phyloP scores from a whole-genome alignment of 30 jellyfish, hydroid and myxozoan genomes.

The Catostylus mosaicus region DNA sequence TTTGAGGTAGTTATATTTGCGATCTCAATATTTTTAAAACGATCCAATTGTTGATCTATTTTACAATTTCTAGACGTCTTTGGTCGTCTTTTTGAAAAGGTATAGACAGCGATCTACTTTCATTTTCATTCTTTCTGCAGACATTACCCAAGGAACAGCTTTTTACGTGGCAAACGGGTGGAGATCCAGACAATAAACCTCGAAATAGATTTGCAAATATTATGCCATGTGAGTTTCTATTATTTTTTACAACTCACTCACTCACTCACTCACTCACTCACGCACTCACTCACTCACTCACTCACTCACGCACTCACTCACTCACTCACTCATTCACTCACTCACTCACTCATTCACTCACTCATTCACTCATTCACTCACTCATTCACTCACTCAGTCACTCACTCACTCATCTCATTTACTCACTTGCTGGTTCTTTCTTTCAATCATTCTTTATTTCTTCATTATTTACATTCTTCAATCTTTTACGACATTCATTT shows the following conservation, averaged over 20 bases:
- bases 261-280: background rate
- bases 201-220: constrained; percentile 76
- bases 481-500: background rate
- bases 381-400: background rate
- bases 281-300: background rate
- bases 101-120: no score
- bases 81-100: no score
- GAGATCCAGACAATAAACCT: constrained; percentile 30
- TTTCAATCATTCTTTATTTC: background rate
- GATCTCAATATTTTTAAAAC: no score
- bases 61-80: no score
- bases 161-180: constrained; percentile 69
- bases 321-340: background rate
- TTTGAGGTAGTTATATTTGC: constrained; percentile 25
- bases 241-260: background rate
- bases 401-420: background rate
- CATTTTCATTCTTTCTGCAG: constrained; percentile 4
- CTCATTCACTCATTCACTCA: background rate
- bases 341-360: background rate
- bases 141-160: constrained; percentile 52
- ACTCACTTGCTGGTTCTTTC: background rate
- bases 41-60: no score
- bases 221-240: constrained; percentile 61
- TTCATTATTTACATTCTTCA: background rate
- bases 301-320: background rate